These are phyloP conservation scores for Acleris laterana DNA, from an alignment of 2,888 invertebrate species.

Conservation along the genomic window DNA sequence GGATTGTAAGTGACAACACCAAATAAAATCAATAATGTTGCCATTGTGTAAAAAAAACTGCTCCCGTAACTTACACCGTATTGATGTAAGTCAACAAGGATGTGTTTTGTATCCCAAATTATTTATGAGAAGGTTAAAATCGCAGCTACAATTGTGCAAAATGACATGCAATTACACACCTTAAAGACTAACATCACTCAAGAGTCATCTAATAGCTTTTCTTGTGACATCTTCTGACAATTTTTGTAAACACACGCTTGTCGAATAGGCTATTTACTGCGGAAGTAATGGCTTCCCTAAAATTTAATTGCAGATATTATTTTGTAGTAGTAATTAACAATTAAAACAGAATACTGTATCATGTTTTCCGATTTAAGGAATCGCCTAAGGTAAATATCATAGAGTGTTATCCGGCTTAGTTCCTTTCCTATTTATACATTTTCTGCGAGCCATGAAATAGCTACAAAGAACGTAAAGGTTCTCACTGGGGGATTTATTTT, in stretches of 20 bases:
- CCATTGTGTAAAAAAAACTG: constrained; percentile 63
- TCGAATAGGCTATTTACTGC: constrained; percentile 84
- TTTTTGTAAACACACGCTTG: constrained; percentile 85
- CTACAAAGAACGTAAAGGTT: constrained; percentile 63
- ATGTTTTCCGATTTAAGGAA: constrained; percentile 50
- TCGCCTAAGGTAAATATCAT: constrained; percentile 58
- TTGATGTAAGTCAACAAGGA: constrained; percentile 59
- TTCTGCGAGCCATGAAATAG: constrained; percentile 69
- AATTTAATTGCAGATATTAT: constrained; percentile 78
- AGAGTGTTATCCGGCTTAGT: constrained; percentile 67
- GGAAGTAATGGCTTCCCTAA: constrained; percentile 86
- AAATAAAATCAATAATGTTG: constrained; percentile 74
- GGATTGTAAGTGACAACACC: constrained; percentile 55
- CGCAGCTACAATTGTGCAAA: constrained; percentile 44
- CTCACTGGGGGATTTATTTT: constrained; percentile 26
- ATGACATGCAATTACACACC: constrained; percentile 64
- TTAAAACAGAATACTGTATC: constrained; percentile 49
- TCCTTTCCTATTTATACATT: constrained; percentile 52
- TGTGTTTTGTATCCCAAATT: constrained; percentile 61
- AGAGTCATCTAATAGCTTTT: constrained; percentile 57
- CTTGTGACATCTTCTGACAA: constrained; percentile 75
- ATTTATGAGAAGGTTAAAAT: constrained; percentile 45
- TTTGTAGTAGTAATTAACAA: constrained; percentile 62
- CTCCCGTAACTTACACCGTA: constrained; percentile 64
- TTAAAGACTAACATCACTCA: constrained; percentile 51